Evolutionary conservation across 2,113 vertebrate genomes (phyloP).

Genomic region (Mormyrus iriodes): DNA sequence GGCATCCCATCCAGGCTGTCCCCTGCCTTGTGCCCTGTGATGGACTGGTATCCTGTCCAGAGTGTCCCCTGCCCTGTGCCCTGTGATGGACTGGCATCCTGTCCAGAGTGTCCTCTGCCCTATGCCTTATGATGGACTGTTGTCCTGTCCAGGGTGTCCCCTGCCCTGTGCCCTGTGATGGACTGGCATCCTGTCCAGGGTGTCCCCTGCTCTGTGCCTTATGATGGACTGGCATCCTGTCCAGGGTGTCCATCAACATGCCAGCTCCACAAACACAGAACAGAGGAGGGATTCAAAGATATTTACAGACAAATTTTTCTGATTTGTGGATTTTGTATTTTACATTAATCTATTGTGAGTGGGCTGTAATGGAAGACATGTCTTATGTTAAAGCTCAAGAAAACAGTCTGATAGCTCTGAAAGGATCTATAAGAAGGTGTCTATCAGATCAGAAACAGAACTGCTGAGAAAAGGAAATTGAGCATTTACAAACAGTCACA

Average conservation of each 20-base stretch:
- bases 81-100: too few species aligned
- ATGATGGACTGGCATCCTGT: background rate
- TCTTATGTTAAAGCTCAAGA: background rate
- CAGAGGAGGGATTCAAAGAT: background rate
- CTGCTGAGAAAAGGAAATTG: background rate
- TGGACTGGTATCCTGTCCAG: background rate
- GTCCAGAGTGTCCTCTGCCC: too few species aligned
- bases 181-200: background rate
- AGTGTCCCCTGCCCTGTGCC: too few species aligned
- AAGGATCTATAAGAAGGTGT: background rate
- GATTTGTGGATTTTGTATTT: background rate
- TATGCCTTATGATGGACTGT: too few species aligned
- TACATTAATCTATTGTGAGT: background rate
- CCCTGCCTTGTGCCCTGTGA: background rate
- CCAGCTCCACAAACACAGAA: background rate
- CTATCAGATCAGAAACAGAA: background rate
- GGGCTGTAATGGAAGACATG: background rate
- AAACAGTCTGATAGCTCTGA: background rate
- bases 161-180: too few species aligned
- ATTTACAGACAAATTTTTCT: background rate
- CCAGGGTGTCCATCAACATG: too few species aligned
- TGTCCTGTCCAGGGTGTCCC: too few species aligned
- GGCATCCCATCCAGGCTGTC: too few species aligned
- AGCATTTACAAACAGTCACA: background rate
- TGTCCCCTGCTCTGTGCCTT: background rate